Percentiles rank a stretch among this genome's conserved stretches.
phyloP scores from a whole-genome alignment of 2,113 vertebrate genomes.

The Ophiodon elongatus region DNA sequence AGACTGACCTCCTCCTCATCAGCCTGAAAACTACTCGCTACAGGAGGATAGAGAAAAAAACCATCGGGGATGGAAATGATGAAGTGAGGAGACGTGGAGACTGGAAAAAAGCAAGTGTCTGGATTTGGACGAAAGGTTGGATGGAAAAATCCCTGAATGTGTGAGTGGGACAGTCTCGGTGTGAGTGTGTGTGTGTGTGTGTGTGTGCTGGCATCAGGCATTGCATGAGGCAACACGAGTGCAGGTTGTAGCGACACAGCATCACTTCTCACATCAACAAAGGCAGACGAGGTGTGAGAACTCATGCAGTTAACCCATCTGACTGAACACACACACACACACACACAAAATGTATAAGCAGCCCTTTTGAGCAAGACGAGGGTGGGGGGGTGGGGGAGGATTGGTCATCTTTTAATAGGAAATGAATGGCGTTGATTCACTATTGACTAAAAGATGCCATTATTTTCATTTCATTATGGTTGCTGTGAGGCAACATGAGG shows the following conservation, averaged over 20 bases:
- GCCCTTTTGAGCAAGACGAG: conserved; percentile 8
- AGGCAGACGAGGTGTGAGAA: conserved; percentile 67
- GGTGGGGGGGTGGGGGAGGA: conserved; percentile 1
- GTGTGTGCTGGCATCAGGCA: conserved; percentile 38
- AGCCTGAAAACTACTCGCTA: conserved; percentile 52
- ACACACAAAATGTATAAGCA: conserved; percentile 20
- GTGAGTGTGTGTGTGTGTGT: background rate
- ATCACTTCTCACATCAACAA: conserved; percentile 75
- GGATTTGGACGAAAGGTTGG: conserved; percentile 23
- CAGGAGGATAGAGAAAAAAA: conserved; percentile 33
- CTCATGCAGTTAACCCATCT: conserved; percentile 67
- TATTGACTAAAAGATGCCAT: conserved; percentile 52
- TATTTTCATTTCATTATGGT: conserved; percentile 58
- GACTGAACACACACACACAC: conserved; percentile 49
- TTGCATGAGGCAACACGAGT: conserved; percentile 42
- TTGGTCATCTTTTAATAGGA: conserved; percentile 68
- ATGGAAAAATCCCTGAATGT: conserved; percentile 56
- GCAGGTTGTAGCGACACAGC: conserved; percentile 58
- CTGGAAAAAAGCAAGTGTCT: conserved; percentile 39
- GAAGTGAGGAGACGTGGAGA: conserved; percentile 24
- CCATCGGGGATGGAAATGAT: conserved; percentile 14
- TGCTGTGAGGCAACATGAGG: conserved; percentile 52
- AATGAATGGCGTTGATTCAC: conserved; percentile 60
- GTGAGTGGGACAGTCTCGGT: conserved; percentile 29
- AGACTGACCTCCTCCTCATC: conserved; percentile 74